These are phyloP conservation scores for Falco naumanni DNA, from an alignment of 2,797 vertebrate species.

Conservation along the genomic window DNA sequence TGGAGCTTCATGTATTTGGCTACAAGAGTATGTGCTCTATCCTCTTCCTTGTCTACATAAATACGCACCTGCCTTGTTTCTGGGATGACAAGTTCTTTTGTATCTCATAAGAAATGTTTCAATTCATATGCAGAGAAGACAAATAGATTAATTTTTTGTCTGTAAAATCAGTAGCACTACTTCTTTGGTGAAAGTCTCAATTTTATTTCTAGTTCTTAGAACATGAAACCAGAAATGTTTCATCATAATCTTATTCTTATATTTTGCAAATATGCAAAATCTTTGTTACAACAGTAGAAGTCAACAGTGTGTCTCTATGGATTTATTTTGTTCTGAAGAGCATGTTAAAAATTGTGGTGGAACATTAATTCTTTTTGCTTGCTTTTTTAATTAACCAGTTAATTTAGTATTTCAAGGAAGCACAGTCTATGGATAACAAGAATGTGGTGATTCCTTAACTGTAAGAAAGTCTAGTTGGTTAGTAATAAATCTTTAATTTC, in stretches of 20 bases:
- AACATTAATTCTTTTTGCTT: background rate
- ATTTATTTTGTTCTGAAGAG: background rate
- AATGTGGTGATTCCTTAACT: background rate
- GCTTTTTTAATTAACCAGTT: background rate
- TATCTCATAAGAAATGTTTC: background rate
- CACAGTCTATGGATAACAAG: background rate
- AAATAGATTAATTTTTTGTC: background rate
- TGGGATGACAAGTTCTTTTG: background rate
- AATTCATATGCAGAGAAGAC: background rate
- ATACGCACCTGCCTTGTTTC: background rate
- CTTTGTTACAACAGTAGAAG: background rate
- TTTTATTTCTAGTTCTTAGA: background rate
- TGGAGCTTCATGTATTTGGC: background rate
- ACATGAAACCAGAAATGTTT: background rate
- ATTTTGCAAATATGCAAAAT: background rate
- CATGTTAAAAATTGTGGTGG: background rate
- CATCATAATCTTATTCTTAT: background rate
- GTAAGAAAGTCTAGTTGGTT: background rate
- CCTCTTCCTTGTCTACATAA: background rate
- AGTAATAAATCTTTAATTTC: conserved; percentile 42
- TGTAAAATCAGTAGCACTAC: background rate
- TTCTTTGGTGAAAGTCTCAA: background rate
- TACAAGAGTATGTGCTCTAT: background rate
- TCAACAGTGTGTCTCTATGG: background rate
- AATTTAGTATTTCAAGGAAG: background rate